Evolutionary conservation across 2,888 invertebrate species (phyloP).

Genomic region (Drosophila melanosoma): DNA sequence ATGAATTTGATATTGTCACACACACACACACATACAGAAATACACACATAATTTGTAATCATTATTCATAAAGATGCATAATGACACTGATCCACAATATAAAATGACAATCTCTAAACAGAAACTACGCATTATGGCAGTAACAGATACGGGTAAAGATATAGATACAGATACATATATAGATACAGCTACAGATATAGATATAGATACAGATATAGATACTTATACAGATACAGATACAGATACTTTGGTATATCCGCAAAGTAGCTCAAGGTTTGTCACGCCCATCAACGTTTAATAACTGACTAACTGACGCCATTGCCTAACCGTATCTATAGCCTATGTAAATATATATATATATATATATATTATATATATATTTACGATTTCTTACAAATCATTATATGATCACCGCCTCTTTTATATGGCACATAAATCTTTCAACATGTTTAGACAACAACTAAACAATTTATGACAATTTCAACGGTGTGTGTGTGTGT

Average conservation of each 20-base stretch:
- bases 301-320: conserved; percentile 71
- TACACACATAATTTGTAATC: not conserved
- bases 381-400: conserved; percentile 78
- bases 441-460: conserved; percentile 82
- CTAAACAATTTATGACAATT: conserved; percentile 78
- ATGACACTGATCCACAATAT: conserved; percentile 28
- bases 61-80: conserved; percentile 15
- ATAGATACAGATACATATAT: not conserved
- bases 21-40: not conserved
- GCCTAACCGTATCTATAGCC: conserved; percentile 61
- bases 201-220: conserved; percentile 1
- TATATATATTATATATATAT: conserved; percentile 27
- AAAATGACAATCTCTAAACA: conserved; percentile 42
- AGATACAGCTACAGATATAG: not conserved
- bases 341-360: conserved; percentile 41
- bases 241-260: conserved; percentile 39
- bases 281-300: conserved; percentile 52
- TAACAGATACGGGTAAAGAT: conserved; percentile 15
- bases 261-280: conserved; percentile 76
- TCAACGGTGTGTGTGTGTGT: conserved; percentile 26
- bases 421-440: conserved; percentile 73
- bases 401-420: conserved; percentile 66
- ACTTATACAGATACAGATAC: conserved; percentile 22
- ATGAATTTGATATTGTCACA: not conserved
- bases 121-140: conserved; percentile 48